Conservation (phyloP, 1,140 invertebrate species). For the Ceratina calcarata region DNA sequence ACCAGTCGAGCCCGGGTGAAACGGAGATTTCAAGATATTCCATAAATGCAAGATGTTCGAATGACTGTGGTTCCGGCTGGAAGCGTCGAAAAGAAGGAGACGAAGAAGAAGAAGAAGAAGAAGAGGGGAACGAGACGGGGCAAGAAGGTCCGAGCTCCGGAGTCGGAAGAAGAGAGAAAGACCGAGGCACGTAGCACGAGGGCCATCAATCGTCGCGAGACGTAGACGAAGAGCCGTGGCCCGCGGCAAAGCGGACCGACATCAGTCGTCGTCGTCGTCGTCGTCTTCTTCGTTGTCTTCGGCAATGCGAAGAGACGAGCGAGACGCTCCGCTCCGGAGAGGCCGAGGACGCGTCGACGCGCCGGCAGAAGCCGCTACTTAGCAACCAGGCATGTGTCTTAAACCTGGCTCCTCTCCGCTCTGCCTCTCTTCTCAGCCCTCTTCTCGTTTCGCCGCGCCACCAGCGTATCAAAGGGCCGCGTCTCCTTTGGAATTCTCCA, state of each 20-base stretch:
- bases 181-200: conserved; percentile 56
- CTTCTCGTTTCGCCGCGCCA: conserved; percentile 28
- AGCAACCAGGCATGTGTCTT: conserved; percentile 69
- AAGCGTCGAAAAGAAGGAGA: conserved; percentile 42
- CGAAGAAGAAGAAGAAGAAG: conserved; percentile 29
- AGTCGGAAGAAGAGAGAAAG: conserved; percentile 14
- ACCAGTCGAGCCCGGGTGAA: conserved; percentile 42
- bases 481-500: conserved; percentile 65
- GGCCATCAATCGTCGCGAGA: conserved; percentile 74
- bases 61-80: conserved; percentile 50
- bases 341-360: conserved; percentile 62
- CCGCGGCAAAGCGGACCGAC: conserved; percentile 73
- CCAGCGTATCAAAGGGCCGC: conserved; percentile 67
- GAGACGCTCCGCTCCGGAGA: conserved; percentile 56
- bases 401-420: conserved; percentile 34
- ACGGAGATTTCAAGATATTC: conserved; percentile 75
- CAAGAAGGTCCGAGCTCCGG: conserved; percentile 18
- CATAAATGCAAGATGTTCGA: conserved; percentile 73
- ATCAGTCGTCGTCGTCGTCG: conserved; percentile 63
- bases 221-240: conserved; percentile 76
- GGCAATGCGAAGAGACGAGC: conserved; percentile 43
- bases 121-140: neutral
- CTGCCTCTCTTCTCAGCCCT: conserved; percentile 29
- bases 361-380: conserved; percentile 65
- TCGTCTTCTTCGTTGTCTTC: conserved; percentile 54